phyloP scores from a whole-genome alignment of 2,888 invertebrate genomes.

The Oegoconia quadripuncta region DNA sequence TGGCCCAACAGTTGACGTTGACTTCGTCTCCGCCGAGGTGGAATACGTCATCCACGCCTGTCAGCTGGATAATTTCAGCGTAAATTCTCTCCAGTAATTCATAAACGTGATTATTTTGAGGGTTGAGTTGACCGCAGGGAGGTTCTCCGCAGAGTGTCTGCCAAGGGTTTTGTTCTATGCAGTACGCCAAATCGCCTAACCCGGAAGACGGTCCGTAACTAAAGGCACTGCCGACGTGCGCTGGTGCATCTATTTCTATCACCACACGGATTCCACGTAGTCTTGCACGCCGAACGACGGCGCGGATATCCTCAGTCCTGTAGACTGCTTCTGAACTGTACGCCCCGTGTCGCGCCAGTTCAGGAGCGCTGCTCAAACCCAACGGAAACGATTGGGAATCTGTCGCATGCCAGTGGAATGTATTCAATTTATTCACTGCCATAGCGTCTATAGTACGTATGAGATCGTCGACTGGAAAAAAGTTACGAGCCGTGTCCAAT shows the following conservation, averaged over 20 bases:
- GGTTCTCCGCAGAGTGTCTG: constrained; percentile 89
- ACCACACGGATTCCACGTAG: constrained; percentile 91
- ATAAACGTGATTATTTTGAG: constrained; percentile 88
- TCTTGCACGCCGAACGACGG: constrained; percentile 87
- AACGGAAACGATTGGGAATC: constrained; percentile 97
- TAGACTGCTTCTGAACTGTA: constrained; percentile 89
- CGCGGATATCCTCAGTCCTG: constrained; percentile 83
- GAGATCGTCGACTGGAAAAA: constrained; percentile 85
- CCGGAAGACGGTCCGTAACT: constrained; percentile 89
- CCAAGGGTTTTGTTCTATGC: constrained; percentile 90
- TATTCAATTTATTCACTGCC: constrained; percentile 93
- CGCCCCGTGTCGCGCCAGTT: constrained; percentile 90
- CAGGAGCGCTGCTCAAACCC: constrained; percentile 85
- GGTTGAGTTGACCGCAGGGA: constrained; percentile 92
- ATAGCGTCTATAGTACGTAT: constrained; percentile 90
- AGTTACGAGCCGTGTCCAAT: constrained; percentile 95
- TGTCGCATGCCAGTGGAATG: constrained; percentile 94
- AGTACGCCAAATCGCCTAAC: constrained; percentile 87
- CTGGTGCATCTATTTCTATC: constrained; percentile 94
- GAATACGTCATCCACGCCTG: constrained; percentile 87
- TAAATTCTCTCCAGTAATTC: constrained; percentile 86
- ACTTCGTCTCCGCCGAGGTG: constrained; percentile 92
- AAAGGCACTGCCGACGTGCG: constrained; percentile 93
- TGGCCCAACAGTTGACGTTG: constrained; percentile 88
- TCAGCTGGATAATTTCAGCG: constrained; percentile 85